Evolutionary conservation across 2,888 invertebrate genomes (phyloP).

Genomic region (Neocrepidodera transversa): DNA sequence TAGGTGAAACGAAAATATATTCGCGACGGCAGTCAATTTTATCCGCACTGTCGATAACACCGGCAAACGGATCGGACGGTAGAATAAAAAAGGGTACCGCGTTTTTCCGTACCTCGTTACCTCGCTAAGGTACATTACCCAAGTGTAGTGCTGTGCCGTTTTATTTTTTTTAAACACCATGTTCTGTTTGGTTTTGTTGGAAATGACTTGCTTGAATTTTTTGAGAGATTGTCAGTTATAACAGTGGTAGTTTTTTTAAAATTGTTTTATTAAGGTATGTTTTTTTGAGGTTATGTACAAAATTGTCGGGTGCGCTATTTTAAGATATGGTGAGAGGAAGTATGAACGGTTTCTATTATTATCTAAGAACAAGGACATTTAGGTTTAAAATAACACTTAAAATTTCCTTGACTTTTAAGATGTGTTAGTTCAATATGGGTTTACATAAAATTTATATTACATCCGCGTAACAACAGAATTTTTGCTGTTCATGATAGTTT

Average conservation of each 20-base stretch:
- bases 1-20: conserved; percentile 16
- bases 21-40: not conserved
- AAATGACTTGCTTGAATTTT: conserved; percentile 36
- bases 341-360: conserved; percentile 20
- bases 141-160: conserved; percentile 27
- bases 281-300: conserved; percentile 24
- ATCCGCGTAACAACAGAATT: too few species aligned
- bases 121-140: conserved; percentile 21
- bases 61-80: conserved; percentile 10
- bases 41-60: conserved; percentile 13
- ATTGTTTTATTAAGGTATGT: conserved; percentile 13
- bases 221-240: conserved; percentile 29
- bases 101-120: not conserved
- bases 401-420: conserved; percentile 1
- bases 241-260: conserved; percentile 22
- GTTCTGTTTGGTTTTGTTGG: conserved; percentile 34
- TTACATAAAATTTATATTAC: too few species aligned
- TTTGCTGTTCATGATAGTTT: too few species aligned
- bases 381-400: not conserved
- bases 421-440: too few species aligned
- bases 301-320: conserved; percentile 12
- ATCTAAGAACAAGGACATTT: conserved; percentile 15
- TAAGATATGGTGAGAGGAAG: conserved; percentile 18
- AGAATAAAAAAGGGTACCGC: conserved; percentile 20
- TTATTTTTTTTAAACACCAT: conserved; percentile 27